These are phyloP conservation scores for Masnerella sp. DNA, from an alignment of 2,888 invertebrate species.

Conservation along the genomic window DNA sequence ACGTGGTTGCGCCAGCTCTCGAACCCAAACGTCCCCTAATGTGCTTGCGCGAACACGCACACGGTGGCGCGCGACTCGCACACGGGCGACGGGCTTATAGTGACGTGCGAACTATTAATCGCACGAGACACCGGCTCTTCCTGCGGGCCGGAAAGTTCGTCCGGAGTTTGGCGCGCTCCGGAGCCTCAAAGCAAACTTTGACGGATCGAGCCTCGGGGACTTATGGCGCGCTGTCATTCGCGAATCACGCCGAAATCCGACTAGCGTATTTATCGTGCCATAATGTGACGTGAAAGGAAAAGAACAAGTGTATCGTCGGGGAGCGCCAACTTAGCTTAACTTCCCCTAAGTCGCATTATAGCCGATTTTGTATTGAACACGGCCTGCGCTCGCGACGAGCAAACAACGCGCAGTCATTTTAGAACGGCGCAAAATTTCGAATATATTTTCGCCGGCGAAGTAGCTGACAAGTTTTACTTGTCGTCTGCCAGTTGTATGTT, in stretches of 20 bases:
- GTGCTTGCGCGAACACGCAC: constrained; percentile 37
- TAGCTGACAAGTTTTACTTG: too few species aligned
- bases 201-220: constrained; percentile 62
- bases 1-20: constrained; percentile 68
- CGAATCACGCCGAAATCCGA: constrained; percentile 58
- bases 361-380: constrained; percentile 30
- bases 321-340: constrained; percentile 33
- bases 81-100: constrained; percentile 46
- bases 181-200: constrained; percentile 60
- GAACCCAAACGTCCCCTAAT: constrained; percentile 51
- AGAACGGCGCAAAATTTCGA: not conserved
- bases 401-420: constrained; percentile 22
- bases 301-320: constrained; percentile 37
- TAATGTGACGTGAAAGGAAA: constrained; percentile 51
- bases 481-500: too few species aligned
- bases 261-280: constrained; percentile 61
- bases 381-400: not conserved
- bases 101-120: constrained; percentile 67
- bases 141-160: constrained; percentile 52
- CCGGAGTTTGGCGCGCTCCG: constrained; percentile 51
- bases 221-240: constrained; percentile 53
- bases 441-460: not conserved
- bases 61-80: constrained; percentile 1
- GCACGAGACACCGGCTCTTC: constrained; percentile 57
- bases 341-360: constrained; percentile 35